Percentiles rank a stretch among this genome's conserved stretches.
These are phyloP conservation scores for Chiloscyllium punctatum DNA, from an alignment of 2,797 vertebrate genomes.

Conservation along the genomic window DNA sequence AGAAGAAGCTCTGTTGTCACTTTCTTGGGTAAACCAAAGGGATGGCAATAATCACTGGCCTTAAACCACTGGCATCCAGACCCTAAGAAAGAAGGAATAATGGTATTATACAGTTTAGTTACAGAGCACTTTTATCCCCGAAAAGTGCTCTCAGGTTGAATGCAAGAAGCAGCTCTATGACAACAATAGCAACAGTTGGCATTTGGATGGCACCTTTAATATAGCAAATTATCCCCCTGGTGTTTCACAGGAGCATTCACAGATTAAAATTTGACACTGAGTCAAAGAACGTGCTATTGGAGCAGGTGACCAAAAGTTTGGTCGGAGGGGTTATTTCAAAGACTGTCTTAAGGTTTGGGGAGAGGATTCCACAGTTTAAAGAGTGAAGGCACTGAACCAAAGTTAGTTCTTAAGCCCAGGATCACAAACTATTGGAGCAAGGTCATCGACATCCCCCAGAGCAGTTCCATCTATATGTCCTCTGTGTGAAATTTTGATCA, in stretches of 20 bases:
- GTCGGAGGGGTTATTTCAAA: no score
- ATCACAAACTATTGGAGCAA: no score
- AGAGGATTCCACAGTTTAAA: no score
- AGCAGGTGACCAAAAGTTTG: neutral
- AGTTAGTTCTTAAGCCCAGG: no score
- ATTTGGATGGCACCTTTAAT: neutral
- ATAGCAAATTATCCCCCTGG: neutral
- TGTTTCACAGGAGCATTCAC: neutral
- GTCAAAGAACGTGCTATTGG: neutral
- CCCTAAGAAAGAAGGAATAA: neutral
- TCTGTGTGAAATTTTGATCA: no score
- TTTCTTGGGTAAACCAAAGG: neutral
- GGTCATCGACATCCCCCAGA: no score
- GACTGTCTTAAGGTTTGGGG: no score
- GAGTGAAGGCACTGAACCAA: no score
- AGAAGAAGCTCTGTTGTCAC: neutral
- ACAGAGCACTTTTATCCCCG: neutral
- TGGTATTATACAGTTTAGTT: neutral
- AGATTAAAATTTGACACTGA: neutral
- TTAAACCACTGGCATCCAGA: neutral
- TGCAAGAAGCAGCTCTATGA: neutral
- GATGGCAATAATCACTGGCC: neutral
- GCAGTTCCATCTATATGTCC: no score
- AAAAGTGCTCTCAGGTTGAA: neutral
- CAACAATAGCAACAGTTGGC: neutral